Evolutionary conservation across 1,140 invertebrate genomes (phyloP), one percentile per base, ranked within the genome.

Genomic region (Halyomorpha halys): DNA sequence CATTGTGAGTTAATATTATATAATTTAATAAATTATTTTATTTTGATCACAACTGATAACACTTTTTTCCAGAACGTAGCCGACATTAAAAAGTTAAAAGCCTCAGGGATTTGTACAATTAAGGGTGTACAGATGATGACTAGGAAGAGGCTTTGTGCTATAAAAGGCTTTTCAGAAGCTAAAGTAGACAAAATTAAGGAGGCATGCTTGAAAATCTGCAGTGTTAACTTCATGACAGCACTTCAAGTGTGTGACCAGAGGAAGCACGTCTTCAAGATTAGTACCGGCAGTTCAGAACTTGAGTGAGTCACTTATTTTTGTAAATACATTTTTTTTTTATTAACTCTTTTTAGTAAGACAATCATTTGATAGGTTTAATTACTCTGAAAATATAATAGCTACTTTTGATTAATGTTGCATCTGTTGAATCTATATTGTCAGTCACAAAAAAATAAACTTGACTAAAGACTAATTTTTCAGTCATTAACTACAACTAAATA

Each of bases 171-270:
- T 69, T 87, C 86, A 39, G 86, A 90, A 71, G 83, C 81, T 6
- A 90, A 90, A 76, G 86, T 91, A 65, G 86, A 89, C 67, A 89
- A 90, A 78, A 89, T 91, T 44, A 90, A 89, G 76, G 88, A 90
- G 78, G 85, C 83, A 30, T 80, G 81, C 74, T 71, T 76, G 70
- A 80, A 87, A 79, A 71, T 83, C 71, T 70, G 75, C 66, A 69
- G 73, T 44, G 71, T 76, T 65, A 81, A 81, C 13, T 90, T 91
- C 75, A 76, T 89, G 62, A 90, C 87, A 49, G 88, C 86, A 47
- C 72, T 86, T 39, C 82, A 89, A 79, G 83, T 88, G 68, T 81
- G 81, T 71, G 84, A 86, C 65, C 81, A 83, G 71, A 77, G 87
- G 59, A 85, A 86, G 75, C 75, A 79, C 68, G 80, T 89, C 62